phyloP scores from a whole-genome alignment of 1,140 invertebrate genomes.

The Leptinotarsa defecta region DNA sequence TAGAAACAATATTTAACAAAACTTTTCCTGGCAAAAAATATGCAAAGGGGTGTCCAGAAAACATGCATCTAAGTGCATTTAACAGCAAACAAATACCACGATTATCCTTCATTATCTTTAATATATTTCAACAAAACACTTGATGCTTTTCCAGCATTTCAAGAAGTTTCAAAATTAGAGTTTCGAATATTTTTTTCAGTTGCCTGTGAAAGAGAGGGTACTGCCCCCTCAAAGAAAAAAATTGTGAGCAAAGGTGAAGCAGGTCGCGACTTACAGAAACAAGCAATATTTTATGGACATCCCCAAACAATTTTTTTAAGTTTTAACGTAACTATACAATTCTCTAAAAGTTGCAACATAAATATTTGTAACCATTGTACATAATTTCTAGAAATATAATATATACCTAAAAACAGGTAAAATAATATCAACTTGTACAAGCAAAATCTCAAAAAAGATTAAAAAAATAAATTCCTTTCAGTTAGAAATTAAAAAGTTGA shows the following conservation, averaged over 20 bases:
- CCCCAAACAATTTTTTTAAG: not conserved
- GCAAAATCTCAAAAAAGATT: constrained; percentile 31
- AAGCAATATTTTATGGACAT: constrained; percentile 24
- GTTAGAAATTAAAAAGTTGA: constrained; percentile 24
- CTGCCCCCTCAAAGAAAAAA: too few species aligned
- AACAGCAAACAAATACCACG: not conserved
- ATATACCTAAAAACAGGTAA: constrained; percentile 34
- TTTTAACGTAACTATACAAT: constrained; percentile 25
- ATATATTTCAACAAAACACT: too few species aligned
- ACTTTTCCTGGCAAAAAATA: constrained; percentile 22
- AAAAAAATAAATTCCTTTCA: constrained; percentile 21
- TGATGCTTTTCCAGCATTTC: too few species aligned
- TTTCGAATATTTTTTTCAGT: too few species aligned
- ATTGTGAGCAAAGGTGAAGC: too few species aligned
- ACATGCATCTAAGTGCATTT: too few species aligned
- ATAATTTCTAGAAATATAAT: constrained; percentile 14
- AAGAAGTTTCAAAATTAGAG: too few species aligned
- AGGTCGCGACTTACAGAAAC: not conserved
- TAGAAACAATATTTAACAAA: constrained; percentile 39
- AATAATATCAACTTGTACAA: constrained; percentile 28
- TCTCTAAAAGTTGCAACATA: constrained; percentile 21
- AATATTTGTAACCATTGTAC: constrained; percentile 20
- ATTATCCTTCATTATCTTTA: not conserved
- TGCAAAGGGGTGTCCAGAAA: too few species aligned
- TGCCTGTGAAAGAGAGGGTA: too few species aligned